Evolutionary conservation across 2,888 invertebrate genomes (phyloP), one percentile per base, ranked within the genome.

Genomic region (Seladonia tumulorum): DNA sequence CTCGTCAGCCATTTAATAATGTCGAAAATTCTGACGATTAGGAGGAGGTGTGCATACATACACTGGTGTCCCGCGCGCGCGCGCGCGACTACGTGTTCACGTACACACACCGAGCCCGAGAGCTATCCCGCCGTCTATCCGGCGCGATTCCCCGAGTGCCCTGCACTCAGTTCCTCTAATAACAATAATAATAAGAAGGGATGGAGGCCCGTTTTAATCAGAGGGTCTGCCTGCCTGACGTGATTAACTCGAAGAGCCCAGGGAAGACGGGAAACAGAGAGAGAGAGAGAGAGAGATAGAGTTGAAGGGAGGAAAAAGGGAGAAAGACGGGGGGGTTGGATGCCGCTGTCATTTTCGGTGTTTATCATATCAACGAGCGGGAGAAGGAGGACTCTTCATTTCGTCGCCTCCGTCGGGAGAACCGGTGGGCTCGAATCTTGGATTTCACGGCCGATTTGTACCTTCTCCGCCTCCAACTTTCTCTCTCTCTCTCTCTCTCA

Each of bases 131-230:
- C 82, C 85, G 83, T 86, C 79, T 88, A 81, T 84, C 79, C 70
- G 73, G 70, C 84, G 79, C 84, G 85, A 78, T 87, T 90, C 83
- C 88, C 85, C 88, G 86, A 90, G 85, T 89, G 76, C 90, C 81
- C 82, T 86, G 88, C 86, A 88, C 86, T 87, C 83, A 79, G 68
- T 83, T 85, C 85, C 89, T 91, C 89, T 91, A 92, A 93, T 93
- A 93, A 93, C 91, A 93, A 93, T 93, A 91, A 93, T 91, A 92
- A 92, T 92, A 92, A 93, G 90, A 92, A 90, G 91, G 90, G 91
- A 90, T 87, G 90, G 88, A 90, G 89, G 91, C 87, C 90, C 89
- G 93, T 94, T 94, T 94, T 94, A 94, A 94, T 94, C 93, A 93
- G 93, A 91, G 92, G 91, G 92, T 92, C 91, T 86, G 91, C 90